Percentiles rank a stretch among this genome's conserved stretches.
Conservation (phyloP, 1,140 invertebrate species). For the Drosophila guanche region DNA sequence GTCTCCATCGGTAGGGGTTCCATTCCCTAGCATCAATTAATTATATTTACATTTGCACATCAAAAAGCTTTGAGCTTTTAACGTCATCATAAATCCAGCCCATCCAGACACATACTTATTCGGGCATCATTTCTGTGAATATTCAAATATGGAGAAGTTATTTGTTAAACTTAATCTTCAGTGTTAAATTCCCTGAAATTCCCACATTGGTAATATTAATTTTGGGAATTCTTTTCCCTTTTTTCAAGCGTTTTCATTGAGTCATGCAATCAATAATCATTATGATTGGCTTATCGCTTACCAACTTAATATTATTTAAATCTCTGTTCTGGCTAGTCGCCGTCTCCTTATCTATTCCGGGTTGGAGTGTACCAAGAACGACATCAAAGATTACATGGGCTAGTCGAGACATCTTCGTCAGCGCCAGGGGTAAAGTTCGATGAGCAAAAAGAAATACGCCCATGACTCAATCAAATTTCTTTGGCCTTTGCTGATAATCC, state of each 20-base stretch:
- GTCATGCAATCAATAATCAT: background rate
- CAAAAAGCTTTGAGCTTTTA: constrained; percentile 23
- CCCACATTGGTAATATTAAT: too few relatives aligned
- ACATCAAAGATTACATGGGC: constrained; percentile 18
- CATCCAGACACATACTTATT: constrained; percentile 9
- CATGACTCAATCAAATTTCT: constrained; percentile 21
- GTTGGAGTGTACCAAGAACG: background rate
- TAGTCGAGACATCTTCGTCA: constrained; percentile 21
- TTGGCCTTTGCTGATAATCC: constrained; percentile 25
- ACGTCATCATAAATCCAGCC: constrained; percentile 37
- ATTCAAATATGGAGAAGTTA: background rate
- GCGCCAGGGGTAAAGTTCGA: constrained; percentile 22
- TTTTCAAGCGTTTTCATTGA: constrained; percentile 5
- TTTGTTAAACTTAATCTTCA: background rate
- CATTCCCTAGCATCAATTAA: constrained; percentile 12
- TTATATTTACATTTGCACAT: constrained; percentile 31
- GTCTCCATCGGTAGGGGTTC: too few relatives aligned
- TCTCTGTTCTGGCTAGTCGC: background rate
- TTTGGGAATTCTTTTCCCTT: background rate
- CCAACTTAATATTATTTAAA: constrained; percentile 29
- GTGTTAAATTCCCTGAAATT: too few relatives aligned
- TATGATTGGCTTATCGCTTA: constrained; percentile 16
- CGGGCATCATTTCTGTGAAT: constrained; percentile 35
- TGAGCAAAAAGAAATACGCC: constrained; percentile 1
- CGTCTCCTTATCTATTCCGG: constrained; percentile 20